Percentiles rank a stretch among this genome's conserved stretches.
Evolutionary conservation across 2,113 vertebrate genomes (phyloP).

Genomic region (Hystrix cristata): DNA sequence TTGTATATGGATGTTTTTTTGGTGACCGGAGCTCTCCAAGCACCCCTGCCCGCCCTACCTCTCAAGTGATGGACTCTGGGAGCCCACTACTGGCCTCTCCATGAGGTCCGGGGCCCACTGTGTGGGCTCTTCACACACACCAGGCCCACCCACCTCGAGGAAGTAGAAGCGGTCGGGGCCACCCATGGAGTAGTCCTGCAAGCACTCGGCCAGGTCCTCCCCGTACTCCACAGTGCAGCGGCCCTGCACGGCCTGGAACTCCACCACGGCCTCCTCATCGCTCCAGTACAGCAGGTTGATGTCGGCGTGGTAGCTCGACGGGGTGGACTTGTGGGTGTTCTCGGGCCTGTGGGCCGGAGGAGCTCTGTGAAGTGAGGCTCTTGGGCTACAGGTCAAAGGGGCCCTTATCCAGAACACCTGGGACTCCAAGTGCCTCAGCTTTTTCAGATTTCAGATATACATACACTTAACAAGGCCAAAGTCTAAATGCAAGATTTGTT

Average conservation of each 20-base stretch:
- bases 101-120: not conserved
- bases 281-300: conserved; percentile 99
- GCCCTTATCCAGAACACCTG: not conserved
- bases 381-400: too few species aligned
- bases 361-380: not conserved
- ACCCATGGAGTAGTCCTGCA: conserved; percentile 92
- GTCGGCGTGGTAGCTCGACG: conserved; percentile 95
- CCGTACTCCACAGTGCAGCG: conserved; percentile 94
- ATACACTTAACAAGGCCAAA: not conserved
- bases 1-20: not conserved
- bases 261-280: conserved; percentile 93
- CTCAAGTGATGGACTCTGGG: accelerated
- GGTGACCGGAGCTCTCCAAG: accelerated
- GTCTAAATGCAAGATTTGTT: not conserved
- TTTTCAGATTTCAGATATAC: not conserved
- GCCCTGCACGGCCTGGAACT: conserved; percentile 92
- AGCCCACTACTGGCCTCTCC: too few species aligned
- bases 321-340: conserved; percentile 95
- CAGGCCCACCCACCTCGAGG: conserved; percentile 90
- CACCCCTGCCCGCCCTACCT: not conserved
- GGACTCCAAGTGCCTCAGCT: not conserved
- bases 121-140: not conserved
- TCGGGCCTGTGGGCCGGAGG: conserved; percentile 90
- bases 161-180: conserved; percentile 97
- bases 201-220: conserved; percentile 92